Percentiles rank a stretch among this genome's conserved stretches.
These are phyloP conservation scores for Tethea ocularis DNA, from an alignment of 2,888 invertebrate genomes.

Conservation along the genomic window DNA sequence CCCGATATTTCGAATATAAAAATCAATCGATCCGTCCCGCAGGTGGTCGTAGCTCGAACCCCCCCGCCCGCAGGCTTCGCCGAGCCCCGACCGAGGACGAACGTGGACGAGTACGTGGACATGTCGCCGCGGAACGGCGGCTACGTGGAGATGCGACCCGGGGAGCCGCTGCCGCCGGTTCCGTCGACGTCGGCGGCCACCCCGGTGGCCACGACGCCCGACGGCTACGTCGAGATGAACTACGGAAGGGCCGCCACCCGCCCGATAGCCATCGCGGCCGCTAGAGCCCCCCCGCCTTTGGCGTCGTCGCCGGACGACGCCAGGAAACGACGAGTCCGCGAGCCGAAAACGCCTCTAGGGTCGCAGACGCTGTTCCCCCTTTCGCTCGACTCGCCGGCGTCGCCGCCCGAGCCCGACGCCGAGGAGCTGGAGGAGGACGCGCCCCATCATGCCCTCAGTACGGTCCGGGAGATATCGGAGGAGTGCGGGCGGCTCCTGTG, in stretches of 20 bases:
- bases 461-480: slow-evolving; percentile 69
- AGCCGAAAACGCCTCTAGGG: slow-evolving; percentile 80
- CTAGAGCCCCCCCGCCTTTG: slow-evolving; percentile 32
- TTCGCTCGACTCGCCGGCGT: slow-evolving; percentile 86
- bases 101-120: slow-evolving; percentile 76
- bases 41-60: slow-evolving; percentile 54
- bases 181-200: slow-evolving; percentile 22
- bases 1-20: neutral
- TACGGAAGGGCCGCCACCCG: slow-evolving; percentile 81
- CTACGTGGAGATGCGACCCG: slow-evolving; percentile 86
- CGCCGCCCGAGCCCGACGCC: slow-evolving; percentile 79
- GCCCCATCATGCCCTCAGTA: slow-evolving; percentile 51
- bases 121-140: slow-evolving; percentile 78
- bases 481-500: slow-evolving; percentile 32
- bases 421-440: slow-evolving; percentile 55
- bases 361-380: slow-evolving; percentile 87
- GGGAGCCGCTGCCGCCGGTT: slow-evolving; percentile 35
- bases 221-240: slow-evolving; percentile 78
- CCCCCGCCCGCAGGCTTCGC: slow-evolving; percentile 56
- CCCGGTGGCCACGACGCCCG: slow-evolving; percentile 18
- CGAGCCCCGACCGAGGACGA: slow-evolving; percentile 42
- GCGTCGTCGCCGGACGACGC: slow-evolving; percentile 47
- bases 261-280: slow-evolving; percentile 85
- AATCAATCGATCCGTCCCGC: neutral
- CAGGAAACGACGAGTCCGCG: slow-evolving; percentile 39